Evolutionary conservation across 2,888 invertebrate species (phyloP).

Genomic region (Drosophila kuntzei): DNA sequence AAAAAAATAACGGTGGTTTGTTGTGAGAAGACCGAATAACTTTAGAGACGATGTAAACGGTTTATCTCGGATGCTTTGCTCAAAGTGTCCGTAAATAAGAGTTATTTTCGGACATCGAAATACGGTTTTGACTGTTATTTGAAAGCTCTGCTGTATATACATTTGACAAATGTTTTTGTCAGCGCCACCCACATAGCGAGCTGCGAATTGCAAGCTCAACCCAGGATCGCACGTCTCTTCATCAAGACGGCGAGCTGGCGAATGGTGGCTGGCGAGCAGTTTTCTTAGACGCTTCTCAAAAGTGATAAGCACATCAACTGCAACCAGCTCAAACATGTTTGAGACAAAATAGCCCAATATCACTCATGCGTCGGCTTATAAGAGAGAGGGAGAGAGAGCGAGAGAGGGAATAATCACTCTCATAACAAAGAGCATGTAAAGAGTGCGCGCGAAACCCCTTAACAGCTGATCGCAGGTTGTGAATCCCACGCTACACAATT

Average conservation of each 20-base stretch:
- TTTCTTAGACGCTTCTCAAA: neutral
- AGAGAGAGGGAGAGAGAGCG: neutral
- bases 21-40: too few species aligned
- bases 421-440: conserved; percentile 31
- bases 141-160: too few species aligned
- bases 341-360: conserved; percentile 47
- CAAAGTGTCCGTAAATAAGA: too few species aligned
- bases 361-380: conserved; percentile 39
- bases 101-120: too few species aligned
- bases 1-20: too few species aligned
- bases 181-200: too few species aligned
- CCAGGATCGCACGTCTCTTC: conserved; percentile 49
- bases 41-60: too few species aligned
- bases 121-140: too few species aligned
- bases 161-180: too few species aligned
- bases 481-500: conserved; percentile 20
- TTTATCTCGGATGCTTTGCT: too few species aligned
- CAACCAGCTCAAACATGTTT: conserved; percentile 65
- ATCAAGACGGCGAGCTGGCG: conserved; percentile 28
- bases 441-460: conserved; percentile 3
- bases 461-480: conserved; percentile 52
- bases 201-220: neutral
- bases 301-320: conserved; percentile 59
- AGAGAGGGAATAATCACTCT: neutral
- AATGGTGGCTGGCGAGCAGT: conserved; percentile 39